These are phyloP conservation scores for Lasaia peninsularis DNA, from an alignment of 1,140 invertebrate genomes.

Conservation along the genomic window DNA sequence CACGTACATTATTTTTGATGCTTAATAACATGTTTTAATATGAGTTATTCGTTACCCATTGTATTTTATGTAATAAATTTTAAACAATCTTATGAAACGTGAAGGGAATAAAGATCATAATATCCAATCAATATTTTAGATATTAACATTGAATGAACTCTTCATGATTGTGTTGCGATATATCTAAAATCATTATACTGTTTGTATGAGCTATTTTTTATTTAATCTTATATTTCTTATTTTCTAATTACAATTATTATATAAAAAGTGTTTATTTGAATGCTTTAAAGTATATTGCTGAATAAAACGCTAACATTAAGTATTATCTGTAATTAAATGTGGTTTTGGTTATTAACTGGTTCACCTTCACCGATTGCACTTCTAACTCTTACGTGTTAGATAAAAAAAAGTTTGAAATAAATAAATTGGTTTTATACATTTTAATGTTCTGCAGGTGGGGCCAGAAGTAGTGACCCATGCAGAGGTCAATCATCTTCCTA, in stretches of 20 bases:
- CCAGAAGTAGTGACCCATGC: constrained; percentile 75
- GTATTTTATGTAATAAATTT: too few relatives aligned
- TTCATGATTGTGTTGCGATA: background rate
- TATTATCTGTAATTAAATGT: background rate
- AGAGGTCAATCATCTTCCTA: constrained; percentile 78
- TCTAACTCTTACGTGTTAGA: background rate
- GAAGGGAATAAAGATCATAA: too few relatives aligned
- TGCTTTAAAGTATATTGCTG: background rate
- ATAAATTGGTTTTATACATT: background rate
- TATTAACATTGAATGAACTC: too few relatives aligned
- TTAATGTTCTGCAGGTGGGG: constrained; percentile 42
- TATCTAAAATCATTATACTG: background rate
- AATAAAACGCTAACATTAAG: too few relatives aligned
- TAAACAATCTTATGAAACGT: too few relatives aligned
- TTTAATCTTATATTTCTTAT: too few relatives aligned
- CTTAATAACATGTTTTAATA: too few relatives aligned
- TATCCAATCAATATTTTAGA: too few relatives aligned
- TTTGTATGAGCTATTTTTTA: background rate
- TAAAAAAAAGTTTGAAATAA: background rate
- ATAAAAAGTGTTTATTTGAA: background rate
- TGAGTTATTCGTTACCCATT: too few relatives aligned
- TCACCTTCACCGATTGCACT: constrained; percentile 9
- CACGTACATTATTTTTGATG: background rate
- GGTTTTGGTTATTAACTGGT: background rate
- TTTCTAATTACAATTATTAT: too few relatives aligned